Evolutionary conservation across 2,888 invertebrate species (phyloP).

Genomic region (Caenorhabditis sulstoni): DNA sequence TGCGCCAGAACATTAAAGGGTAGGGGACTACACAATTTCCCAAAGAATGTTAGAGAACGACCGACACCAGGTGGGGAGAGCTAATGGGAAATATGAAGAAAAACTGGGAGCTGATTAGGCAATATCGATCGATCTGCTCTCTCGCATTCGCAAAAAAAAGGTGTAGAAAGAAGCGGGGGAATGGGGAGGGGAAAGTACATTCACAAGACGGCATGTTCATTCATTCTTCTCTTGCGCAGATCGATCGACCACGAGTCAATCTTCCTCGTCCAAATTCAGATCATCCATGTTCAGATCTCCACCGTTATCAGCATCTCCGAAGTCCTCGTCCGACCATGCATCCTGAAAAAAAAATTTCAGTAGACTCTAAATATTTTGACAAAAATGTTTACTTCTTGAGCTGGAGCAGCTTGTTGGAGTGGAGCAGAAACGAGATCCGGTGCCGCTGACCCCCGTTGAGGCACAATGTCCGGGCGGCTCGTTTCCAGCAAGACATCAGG

Average conservation of each 20-base stretch:
- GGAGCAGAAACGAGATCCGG: constrained; percentile 59
- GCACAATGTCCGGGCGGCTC: constrained; percentile 61
- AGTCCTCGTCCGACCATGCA: constrained; percentile 74
- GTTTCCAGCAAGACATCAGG: constrained; percentile 57
- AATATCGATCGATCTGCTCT: constrained; percentile 40
- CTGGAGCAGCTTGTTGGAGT: not conserved
- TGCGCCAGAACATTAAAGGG: constrained; percentile 46
- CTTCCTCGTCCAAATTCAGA: constrained; percentile 76
- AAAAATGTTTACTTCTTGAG: constrained; percentile 9
- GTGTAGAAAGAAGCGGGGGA: constrained; percentile 8
- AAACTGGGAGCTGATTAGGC: not conserved
- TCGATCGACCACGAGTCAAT: constrained; percentile 74
- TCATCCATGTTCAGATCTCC: constrained; percentile 76
- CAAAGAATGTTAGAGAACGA: constrained; percentile 44
- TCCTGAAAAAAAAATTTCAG: constrained; percentile 27
- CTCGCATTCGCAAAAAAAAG: constrained; percentile 36
- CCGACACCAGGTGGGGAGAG: constrained; percentile 37
- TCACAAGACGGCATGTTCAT: constrained; percentile 19
- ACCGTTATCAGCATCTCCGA: constrained; percentile 70
- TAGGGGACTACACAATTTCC: constrained; percentile 33
- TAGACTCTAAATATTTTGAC: not conserved
- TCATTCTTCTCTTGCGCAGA: constrained; percentile 54
- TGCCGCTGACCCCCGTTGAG: constrained; percentile 47
- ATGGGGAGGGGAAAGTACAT: constrained; percentile 17
- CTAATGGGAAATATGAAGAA: constrained; percentile 2